Conservation (phyloP, 2,113 vertebrate species). For the Coracopsis vasa region DNA sequence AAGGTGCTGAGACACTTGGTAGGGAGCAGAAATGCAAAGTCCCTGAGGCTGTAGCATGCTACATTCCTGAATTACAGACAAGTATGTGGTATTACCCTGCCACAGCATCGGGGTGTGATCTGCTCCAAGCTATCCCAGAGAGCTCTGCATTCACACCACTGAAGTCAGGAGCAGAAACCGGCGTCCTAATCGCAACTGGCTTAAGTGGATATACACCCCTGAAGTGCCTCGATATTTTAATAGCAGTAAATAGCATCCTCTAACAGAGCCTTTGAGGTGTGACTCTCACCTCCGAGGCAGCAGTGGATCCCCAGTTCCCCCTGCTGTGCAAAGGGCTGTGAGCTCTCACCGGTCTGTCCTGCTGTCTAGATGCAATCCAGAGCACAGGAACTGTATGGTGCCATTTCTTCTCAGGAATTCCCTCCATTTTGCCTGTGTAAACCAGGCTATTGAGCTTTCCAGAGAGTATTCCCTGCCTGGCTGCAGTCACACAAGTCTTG, state of each 20-base stretch:
- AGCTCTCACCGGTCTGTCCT: rapidly evolving
- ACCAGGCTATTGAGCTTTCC: not conserved
- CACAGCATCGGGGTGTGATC: not conserved
- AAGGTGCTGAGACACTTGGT: not conserved
- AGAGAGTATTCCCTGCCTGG: not conserved
- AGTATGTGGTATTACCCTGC: not conserved
- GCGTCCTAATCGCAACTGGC: not conserved
- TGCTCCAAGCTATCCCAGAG: not conserved
- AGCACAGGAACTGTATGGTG: rapidly evolving
- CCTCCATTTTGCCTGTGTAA: not conserved
- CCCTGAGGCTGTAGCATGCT: not conserved
- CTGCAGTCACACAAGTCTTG: not conserved
- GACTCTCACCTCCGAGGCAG: not conserved
- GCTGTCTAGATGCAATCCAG: not conserved
- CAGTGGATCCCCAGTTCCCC: not conserved
- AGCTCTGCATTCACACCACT: not conserved
- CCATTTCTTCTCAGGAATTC: not conserved
- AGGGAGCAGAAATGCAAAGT: not conserved
- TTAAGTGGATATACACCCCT: not conserved
- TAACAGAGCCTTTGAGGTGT: not conserved
- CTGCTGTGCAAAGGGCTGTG: rapidly evolving
- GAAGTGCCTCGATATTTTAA: not conserved
- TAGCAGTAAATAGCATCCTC: not conserved
- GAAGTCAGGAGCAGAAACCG: not conserved
- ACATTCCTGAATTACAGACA: not conserved